Base-by-base conservation (phyloP, 2,888 invertebrate genomes). In the Papilio elwesi region DNA sequence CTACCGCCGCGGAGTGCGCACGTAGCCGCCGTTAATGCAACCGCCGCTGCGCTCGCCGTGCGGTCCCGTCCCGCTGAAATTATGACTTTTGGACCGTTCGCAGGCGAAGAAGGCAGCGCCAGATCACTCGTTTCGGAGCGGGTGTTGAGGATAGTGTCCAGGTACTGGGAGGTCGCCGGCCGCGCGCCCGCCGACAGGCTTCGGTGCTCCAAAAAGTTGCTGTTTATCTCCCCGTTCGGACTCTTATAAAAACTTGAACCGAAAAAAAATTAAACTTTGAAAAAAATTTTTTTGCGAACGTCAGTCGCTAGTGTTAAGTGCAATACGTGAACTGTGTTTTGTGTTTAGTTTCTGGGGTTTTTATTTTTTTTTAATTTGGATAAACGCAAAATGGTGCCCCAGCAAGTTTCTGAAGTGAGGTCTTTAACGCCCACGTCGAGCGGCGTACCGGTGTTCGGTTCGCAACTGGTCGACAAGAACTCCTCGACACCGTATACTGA, bases 401-500 rank as follows among this genome's bases (percentile, higher is more conserved):
- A 96, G 91, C 96, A 96, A 94, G 90, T 94, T 84, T 93, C 94
- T 88, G 93, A 94, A 86, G 93, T 93, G 81, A 86, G 94, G 85
- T 94, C 94, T 81, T 91, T 94, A 90, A 94, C 95, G 80, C 95
- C 95, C 74, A 94, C 95, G 71, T 94, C 95, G 85, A 95, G 95
- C 88, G 95, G 95, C 82, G 93, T 94, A 80, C 96, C 96, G 79
- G 95, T 97, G 86, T 98, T 98, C 93, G 98, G 98, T 82, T 98
- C 98, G 73, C 97, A 97, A 90, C 95, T 97, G 83, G 97, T 99
- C 90, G 97, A 97, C 94, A 96, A 97, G 92, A 97, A 97, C 90
- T 98, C 98, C 49, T 95, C 96, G 70, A 99, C 99, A 75, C 99
- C 99, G 75, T 99, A 99, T 94, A 98, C 98, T 86, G 99, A 99